A percentile compares a stretch with the other conserved stretches of the same genome.
Evolutionary conservation across 2,113 vertebrate species (phyloP).

Genomic region (Dascyllus trimaculatus): DNA sequence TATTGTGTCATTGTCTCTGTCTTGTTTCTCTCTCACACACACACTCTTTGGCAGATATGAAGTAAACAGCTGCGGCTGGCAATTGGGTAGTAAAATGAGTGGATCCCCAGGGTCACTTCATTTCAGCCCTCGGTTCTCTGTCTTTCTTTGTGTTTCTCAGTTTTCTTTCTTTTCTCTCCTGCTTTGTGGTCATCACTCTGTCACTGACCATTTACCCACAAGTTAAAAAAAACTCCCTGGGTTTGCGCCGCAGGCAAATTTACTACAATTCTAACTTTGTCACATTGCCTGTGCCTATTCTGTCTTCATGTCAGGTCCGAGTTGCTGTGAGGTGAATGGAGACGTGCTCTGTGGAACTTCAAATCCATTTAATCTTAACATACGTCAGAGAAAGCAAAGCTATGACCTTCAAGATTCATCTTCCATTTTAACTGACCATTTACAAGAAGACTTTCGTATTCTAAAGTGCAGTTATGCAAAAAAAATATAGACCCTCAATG

Average conservation of each 20-base stretch:
- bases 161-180: background rate
- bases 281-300: background rate
- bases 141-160: background rate
- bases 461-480: background rate
- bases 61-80: conserved; percentile 25
- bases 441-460: background rate
- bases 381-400: background rate
- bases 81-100: conserved; percentile 13
- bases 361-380: background rate
- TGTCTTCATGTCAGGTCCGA: background rate
- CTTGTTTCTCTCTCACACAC: background rate
- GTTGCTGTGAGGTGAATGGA: background rate
- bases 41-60: conserved; percentile 19
- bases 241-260: background rate
- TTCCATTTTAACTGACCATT: background rate
- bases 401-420: too few relatives aligned
- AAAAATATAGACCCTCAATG: background rate
- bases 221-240: background rate
- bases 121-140: conserved; percentile 8
- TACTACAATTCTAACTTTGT: background rate
- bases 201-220: background rate
- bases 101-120: background rate
- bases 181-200: background rate
- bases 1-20: conserved; percentile 2
- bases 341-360: background rate